phyloP scores from a whole-genome alignment of 2,888 invertebrate genomes.

The Cheilosia soror region DNA sequence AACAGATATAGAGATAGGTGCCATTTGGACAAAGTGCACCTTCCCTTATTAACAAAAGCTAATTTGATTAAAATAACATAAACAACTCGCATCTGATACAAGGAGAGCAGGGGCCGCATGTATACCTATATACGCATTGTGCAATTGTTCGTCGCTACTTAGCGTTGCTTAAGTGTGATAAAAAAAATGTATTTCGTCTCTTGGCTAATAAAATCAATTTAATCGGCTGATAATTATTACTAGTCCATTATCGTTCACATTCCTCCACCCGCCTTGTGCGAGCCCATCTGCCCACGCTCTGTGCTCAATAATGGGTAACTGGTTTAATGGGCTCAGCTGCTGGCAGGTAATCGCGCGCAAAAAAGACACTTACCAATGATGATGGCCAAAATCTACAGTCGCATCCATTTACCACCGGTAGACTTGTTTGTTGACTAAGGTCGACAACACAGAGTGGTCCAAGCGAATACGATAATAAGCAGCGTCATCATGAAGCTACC shows the following conservation, averaged over 20 bases:
- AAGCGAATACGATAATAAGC: constrained; percentile 34
- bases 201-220: constrained; percentile 30
- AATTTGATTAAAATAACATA: constrained; percentile 43
- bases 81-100: constrained; percentile 1
- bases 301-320: constrained; percentile 34
- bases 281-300: constrained; percentile 24
- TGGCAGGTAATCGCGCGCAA: constrained; percentile 11
- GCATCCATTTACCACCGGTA: constrained; percentile 46
- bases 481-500: constrained; percentile 17
- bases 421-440: constrained; percentile 80
- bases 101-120: no score
- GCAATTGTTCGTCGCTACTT: constrained; percentile 1
- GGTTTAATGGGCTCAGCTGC: constrained; percentile 44
- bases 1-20: background rate
- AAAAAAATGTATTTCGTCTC: constrained; percentile 31
- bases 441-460: constrained; percentile 76
- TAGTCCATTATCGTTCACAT: no score
- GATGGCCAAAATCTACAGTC: constrained; percentile 60
- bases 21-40: background rate
- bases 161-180: constrained; percentile 39
- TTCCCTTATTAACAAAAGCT: constrained; percentile 37
- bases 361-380: constrained; percentile 3
- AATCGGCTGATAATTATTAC: constrained; percentile 24
- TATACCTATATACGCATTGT: background rate
- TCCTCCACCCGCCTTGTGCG: background rate